Base-by-base conservation (phyloP, 2,113 vertebrate genomes). In the Phylloscopus trochilus region DNA sequence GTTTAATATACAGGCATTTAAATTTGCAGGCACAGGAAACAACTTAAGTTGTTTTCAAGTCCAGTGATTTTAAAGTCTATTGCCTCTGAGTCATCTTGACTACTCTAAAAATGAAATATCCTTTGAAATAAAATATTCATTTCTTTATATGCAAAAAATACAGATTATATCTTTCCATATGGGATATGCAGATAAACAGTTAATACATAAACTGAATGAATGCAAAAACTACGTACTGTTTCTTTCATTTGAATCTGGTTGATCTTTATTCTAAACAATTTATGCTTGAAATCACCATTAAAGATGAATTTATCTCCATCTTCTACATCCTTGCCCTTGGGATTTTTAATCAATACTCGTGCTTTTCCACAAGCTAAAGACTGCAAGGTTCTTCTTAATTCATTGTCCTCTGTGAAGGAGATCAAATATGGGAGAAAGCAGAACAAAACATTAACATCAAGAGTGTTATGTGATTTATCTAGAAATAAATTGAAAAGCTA, bases 231-330 rank as follows among this genome's bases (percentile, higher is more conserved):
- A 97, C 98, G 3, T 97, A 98, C 98, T 2, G 98, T 98, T 96
- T 98, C 98, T 91, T 98, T 98, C 98, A 98, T 98, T 94, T 98
- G 98, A 47, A 98, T 98, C 85, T 98, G 98, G 92, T 98, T 98
- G 95, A 98, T 98, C 97, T 98, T 98, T 93, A 98, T 98, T 94
- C 98, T 97, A 56, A 98, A 98, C 86, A 98, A 82, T 81, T 98
- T 98, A 84, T 98, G 98, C 90, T 98, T 98, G 97, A 98, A 98
- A 19, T 98, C 98, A 39, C 88, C 97, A 27, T 98, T 98, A 68
- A 98, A 98, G 63, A 95, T 78, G 93, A 98, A 98, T 81, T 97
- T 98, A 91, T 98, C 98, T 88, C 97, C 98, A 13, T 98, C 98
- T 81, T 98, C 98, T 13, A 98, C 97, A 58, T 98, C 98, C 90